Evolutionary conservation across 37 sponge, comb jelly and placozoan genomes (phyloP).

Genomic region (Cliona cf. orientalis): DNA sequence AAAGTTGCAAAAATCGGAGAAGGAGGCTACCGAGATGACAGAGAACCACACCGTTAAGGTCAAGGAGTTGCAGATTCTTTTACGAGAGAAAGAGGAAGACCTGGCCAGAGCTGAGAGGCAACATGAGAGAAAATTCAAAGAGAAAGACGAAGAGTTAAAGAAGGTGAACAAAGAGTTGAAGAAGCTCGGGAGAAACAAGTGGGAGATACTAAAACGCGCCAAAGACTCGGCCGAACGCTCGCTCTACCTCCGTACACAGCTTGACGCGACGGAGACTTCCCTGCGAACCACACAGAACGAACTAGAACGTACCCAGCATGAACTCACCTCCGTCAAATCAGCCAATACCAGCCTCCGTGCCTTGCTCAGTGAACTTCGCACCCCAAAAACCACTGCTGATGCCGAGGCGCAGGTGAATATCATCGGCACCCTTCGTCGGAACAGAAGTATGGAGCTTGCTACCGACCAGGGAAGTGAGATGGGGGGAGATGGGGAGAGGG

Average conservation of each 20-base stretch:
- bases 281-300: constrained; percentile 29
- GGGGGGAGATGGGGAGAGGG: neutral
- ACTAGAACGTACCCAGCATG: constrained; percentile 48
- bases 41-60: neutral
- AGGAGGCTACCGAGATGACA: too few relatives aligned
- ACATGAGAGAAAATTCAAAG: constrained; percentile 15
- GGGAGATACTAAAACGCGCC: constrained; percentile 89
- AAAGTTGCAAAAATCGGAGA: too few relatives aligned
- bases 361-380: constrained; percentile 34
- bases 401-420: constrained; percentile 25
- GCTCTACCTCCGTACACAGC: constrained; percentile 52
- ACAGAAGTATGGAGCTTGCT: constrained; percentile 48
- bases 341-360: constrained; percentile 65
- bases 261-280: constrained; percentile 50
- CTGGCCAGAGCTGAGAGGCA: neutral
- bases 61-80: constrained; percentile 5
- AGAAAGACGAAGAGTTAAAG: constrained; percentile 62
- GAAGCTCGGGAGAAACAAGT: constrained; percentile 82
- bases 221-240: constrained; percentile 76
- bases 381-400: constrained; percentile 25
- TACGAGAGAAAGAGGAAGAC: constrained; percentile 48
- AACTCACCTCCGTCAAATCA: constrained; percentile 58
- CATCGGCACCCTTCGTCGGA: constrained; percentile 18
- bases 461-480: neutral
- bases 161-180: constrained; percentile 53